phyloP scores from a whole-genome alignment of 2,888 invertebrate genomes.

The Protophormia terraenovae region DNA sequence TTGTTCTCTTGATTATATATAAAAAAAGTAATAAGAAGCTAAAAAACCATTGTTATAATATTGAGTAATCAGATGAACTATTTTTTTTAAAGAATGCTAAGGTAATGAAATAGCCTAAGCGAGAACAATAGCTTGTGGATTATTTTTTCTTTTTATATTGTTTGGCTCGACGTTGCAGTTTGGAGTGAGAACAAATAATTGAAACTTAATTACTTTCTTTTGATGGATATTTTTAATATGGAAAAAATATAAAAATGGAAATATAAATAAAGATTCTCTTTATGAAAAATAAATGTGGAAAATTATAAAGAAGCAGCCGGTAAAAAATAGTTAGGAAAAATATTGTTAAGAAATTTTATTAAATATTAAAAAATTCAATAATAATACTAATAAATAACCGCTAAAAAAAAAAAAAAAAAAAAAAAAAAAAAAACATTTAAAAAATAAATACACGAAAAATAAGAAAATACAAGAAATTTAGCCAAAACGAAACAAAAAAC shows the following conservation, averaged over 20 bases:
- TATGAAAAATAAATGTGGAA: neutral
- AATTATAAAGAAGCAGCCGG: no score
- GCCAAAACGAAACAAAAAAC: no score
- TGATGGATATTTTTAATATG: slow-evolving; percentile 9
- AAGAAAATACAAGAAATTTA: no score
- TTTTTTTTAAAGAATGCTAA: no score
- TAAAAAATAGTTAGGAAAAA: no score
- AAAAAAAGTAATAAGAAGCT: neutral
- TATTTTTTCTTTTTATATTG: neutral
- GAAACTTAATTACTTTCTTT: slow-evolving; percentile 41
- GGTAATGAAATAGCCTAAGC: neutral
- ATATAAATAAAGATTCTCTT: neutral
- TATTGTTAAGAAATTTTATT: no score
- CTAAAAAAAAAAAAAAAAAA: no score
- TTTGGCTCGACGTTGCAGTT: neutral
- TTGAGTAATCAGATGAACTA: neutral
- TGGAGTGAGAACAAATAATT: slow-evolving; percentile 27
- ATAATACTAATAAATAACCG: no score
- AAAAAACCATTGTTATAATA: neutral
- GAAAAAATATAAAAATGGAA: neutral
- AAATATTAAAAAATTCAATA: no score
- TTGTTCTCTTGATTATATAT: neutral
- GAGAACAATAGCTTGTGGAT: slow-evolving; percentile 14
- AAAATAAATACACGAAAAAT: no score
- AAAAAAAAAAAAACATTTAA: no score